Evolutionary conservation across 2,113 vertebrate genomes (phyloP), one percentile per base, ranked within the genome.

Genomic region (Takifugu bimaculatus): DNA sequence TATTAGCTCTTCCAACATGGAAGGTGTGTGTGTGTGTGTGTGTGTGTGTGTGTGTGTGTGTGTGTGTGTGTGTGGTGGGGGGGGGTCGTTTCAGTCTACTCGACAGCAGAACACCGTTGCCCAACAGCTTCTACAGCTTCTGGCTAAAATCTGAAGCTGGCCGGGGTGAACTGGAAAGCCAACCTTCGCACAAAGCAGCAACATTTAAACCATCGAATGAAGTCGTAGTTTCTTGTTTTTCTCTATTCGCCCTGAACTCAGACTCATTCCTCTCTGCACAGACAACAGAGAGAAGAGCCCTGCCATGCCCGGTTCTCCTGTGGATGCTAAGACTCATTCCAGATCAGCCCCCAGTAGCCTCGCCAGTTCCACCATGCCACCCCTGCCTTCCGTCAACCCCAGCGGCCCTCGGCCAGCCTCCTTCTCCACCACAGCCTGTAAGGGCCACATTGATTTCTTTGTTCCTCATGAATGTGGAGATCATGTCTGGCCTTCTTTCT

Each of bases 261-360:
- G 14, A 74, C 1, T 43, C n/a, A 26, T 13, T 29, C 29, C 26
- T 39, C 35, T 51, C 35, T 59, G 45, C 27, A 48, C 88, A 98
- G 97, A 93, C 93, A 91, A 91, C 85, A 87, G 90, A 92, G 97
- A 95, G 90, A 98, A 93, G 91, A 88, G 91, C 72, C 93, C 93
- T 94, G 93, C 93, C 88, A 99, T 99, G 96, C 97, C 97, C 77
- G 96, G 96, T 82, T 99, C 97, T 70, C 96, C 95, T 48, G 94
- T 95, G 92, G 96, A 97, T 93, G 94, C 95, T 88, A 99, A 99
- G 91, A 94, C 93, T 78, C 95, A 97, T 90, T 94, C 94, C 87
- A 94, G 97, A 91, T 93, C 94, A 68, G 94, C 92, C 78, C 94
- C 94, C 70, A 85, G 79, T 74, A 88, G 82, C 85, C 87, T 79